Evolutionary conservation across 2,113 vertebrate species (phyloP), one percentile per base, ranked within the genome.

Genomic region (Leptobrachium leishanense): DNA sequence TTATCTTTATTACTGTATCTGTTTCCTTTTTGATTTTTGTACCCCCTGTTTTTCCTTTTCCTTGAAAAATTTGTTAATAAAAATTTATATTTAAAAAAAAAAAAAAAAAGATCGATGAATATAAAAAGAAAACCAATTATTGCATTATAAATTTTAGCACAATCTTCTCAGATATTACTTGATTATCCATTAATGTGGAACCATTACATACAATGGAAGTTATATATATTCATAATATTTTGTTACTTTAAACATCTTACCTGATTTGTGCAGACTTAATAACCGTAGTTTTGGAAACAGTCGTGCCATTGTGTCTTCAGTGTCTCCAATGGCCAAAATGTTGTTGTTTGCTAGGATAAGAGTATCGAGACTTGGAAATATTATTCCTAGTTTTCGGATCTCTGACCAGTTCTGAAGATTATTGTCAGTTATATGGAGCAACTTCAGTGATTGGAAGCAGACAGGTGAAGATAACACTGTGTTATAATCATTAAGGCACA

Each of bases 351-450:
- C 95, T 89, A 99, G 88, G 78, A 99, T 93, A 42, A 99, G 94
- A 0, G 94, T 94, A 74, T 92, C 91, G 87, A 99, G 88, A 1
- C 93, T 88, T 1, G 97, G 97, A 88, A 96, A 99, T 92, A 99
- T 95, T 84, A 87, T 88, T 11, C 97, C 98, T 50, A 99, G 77
- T 84, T 98, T 98, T 64, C 96, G 90, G 63, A 99, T 95, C 82
- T 99, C 96, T 39, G 88, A 89, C 98, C 98, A 99, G 50, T 96
- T 92, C 82, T 92, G 93, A 84, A 99, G 94, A 86, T 94, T 96
- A 89, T 99, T 99, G 88, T 98, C 96, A 75, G 98, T 97, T 85
- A 99, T 98, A 85, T 99, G 97, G 86, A 99, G 95, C 63, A 99
- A 92, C 78, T 94, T 95, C 75, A 99, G 92, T 2, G 97, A 98